Base-by-base conservation (phyloP, 30 jellyfish, hydroid and myxozoan genomes). In the Aurelia sp. region DNA sequence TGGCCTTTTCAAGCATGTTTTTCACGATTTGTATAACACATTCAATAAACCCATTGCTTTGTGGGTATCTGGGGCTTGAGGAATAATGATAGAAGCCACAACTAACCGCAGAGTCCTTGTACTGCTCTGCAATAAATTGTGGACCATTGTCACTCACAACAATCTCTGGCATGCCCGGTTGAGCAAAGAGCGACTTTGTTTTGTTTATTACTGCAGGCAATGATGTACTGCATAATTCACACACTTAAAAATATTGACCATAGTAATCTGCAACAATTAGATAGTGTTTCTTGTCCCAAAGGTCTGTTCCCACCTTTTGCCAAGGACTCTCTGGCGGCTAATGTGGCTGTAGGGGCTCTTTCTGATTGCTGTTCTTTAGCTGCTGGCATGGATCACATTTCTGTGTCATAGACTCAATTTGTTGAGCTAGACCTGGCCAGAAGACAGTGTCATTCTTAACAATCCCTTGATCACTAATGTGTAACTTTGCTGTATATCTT, bases 81-180 rank as follows among this genome's bases (percentile, higher is more conserved):
- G 93, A 19, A 12, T 12, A 21, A 33, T 84, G 91, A 12, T 51
- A 13, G 50, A 71, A 71, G 16, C 93, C 90, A 41, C 57, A 84
- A 10, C n/a, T 27, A 6, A 23, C 70, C 33, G 53, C 75, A 33
- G 72, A 84, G 16, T 27, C 11, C 37, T 73, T 78, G 52, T 21
- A 84, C 8, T 71, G 69, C 16, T 84, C 23, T 15, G 89, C 41
- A 16, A 23, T 57, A 31, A 52, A 74, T 35, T 71, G 91, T 11
- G 81, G 71, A 4, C 93, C 93, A 84, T 84, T 84, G 69, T 84
- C 93, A 19, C 71, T 27, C 61, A 84, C 55, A 59, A 53, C 48
- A 23, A 19, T 72, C 79, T 61, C 77, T 33, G 91, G 93, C 2
- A 84, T 84, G 1, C 93, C 93, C 31, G 37, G 40, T 20, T 57